Percentiles rank a stretch among this genome's conserved stretches.
Conservation (phyloP, 1,140 invertebrate genomes). For the Samia ricini region DNA sequence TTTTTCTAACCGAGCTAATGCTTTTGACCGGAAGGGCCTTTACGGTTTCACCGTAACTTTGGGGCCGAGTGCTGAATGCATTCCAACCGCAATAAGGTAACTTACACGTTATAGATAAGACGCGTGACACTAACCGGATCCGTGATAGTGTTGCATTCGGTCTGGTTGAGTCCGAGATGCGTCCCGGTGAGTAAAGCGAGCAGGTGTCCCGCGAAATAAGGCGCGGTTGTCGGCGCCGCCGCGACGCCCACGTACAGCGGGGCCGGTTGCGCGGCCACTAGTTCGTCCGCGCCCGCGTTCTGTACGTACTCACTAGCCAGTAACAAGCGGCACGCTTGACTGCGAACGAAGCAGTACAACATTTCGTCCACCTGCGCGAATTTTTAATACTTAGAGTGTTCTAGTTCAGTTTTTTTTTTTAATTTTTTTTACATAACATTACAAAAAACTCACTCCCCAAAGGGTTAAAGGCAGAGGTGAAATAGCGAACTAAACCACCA, state of each 20-base stretch:
- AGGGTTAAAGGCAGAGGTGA: too few species aligned
- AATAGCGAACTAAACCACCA: too few species aligned
- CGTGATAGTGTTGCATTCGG: slow-evolving; percentile 34
- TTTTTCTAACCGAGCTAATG: too few species aligned
- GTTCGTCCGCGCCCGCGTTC: slow-evolving; percentile 22
- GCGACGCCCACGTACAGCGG: slow-evolving; percentile 81
- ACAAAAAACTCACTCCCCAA: too few species aligned
- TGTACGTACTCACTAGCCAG: slow-evolving; percentile 75
- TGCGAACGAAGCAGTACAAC: slow-evolving; percentile 87
- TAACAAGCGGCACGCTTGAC: slow-evolving; percentile 85
- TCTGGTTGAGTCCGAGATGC: slow-evolving; percentile 27
- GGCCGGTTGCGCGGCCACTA: slow-evolving; percentile 32
- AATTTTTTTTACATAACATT: too few species aligned
- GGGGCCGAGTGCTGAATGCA: too few species aligned
- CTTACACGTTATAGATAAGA: too few species aligned
- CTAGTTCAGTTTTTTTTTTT: background rate
- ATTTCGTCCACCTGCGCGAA: slow-evolving; percentile 83
- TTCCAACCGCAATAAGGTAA: too few species aligned
- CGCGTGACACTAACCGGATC: background rate
- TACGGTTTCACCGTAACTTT: too few species aligned
- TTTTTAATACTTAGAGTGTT: background rate
- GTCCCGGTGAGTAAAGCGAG: slow-evolving; percentile 78
- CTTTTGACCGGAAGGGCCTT: too few species aligned
- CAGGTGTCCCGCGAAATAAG: slow-evolving; percentile 74
- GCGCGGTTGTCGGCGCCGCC: slow-evolving; percentile 57